phyloP scores from a whole-genome alignment of 2,888 invertebrate species.

The Epistrophella euchroma region DNA sequence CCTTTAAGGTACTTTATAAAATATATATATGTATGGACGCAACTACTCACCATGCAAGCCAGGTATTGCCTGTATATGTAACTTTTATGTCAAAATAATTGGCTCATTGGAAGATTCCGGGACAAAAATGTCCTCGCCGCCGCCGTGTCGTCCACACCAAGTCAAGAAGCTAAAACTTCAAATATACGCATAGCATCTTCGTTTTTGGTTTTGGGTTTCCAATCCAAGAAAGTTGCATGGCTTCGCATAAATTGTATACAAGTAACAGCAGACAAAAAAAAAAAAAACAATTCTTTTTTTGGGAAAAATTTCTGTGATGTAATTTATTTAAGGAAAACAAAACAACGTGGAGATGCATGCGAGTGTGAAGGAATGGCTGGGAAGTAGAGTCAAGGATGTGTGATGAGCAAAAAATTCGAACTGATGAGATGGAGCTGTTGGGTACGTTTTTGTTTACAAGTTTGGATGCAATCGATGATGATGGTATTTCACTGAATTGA shows the following conservation, averaged over 20 bases:
- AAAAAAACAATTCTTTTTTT: slow-evolving; percentile 3
- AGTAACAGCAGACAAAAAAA: not conserved
- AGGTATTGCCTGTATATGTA: slow-evolving; percentile 54
- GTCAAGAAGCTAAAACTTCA: slow-evolving; percentile 40
- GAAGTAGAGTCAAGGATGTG: slow-evolving; percentile 15
- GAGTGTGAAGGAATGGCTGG: slow-evolving; percentile 5
- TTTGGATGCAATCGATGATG: slow-evolving; percentile 6
- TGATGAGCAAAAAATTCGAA: not conserved
- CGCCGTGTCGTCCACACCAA: slow-evolving; percentile 15
- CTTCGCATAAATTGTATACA: slow-evolving; percentile 61
- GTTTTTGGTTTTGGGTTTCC: slow-evolving; percentile 19
- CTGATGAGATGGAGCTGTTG: not conserved
- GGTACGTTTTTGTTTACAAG: slow-evolving; percentile 41
- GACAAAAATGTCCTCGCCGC: slow-evolving; percentile 51
- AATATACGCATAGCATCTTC: slow-evolving; percentile 51
- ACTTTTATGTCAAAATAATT: slow-evolving; percentile 75
- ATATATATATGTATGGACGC: not conserved
- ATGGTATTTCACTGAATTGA: slow-evolving; percentile 29
- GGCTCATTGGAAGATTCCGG: slow-evolving; percentile 67
- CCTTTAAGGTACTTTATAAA: not conserved
- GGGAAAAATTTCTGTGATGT: slow-evolving; percentile 57
- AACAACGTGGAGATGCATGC: not conserved
- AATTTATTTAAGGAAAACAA: slow-evolving; percentile 43
- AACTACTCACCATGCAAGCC: slow-evolving; percentile 54
- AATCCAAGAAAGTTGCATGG: slow-evolving; percentile 30